Evolutionary conservation across 2,797 vertebrate genomes (phyloP).

Genomic region (Nannoperca australis): DNA sequence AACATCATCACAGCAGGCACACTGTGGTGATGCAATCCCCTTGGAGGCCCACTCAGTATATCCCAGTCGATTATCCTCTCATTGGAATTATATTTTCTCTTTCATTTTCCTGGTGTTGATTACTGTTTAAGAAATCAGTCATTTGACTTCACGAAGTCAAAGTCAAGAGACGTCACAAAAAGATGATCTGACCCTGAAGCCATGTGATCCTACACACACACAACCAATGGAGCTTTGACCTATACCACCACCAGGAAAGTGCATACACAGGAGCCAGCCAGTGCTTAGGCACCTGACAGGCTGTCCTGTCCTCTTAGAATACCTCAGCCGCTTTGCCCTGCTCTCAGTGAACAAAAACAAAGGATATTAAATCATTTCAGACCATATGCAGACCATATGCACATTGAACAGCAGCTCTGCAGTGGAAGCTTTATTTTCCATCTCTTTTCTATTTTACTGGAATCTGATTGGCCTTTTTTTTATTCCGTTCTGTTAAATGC

Average conservation of each 20-base stretch:
- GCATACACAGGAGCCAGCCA: not conserved
- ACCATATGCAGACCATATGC: constrained; percentile 16
- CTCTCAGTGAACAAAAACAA: constrained; percentile 27
- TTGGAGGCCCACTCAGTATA: constrained; percentile 70
- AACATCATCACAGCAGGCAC: constrained; percentile 79
- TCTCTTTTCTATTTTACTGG: constrained; percentile 6
- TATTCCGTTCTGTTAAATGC: not conserved
- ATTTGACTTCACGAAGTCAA: constrained; percentile 9
- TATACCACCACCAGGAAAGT: not conserved
- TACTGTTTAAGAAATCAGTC: constrained; percentile 46
- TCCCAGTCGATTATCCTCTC: constrained; percentile 70
- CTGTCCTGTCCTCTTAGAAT: not conserved
- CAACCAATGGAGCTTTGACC: not conserved
- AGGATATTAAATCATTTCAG: constrained; percentile 33
- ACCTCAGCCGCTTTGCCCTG: not conserved
- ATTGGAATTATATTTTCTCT: constrained; percentile 56
- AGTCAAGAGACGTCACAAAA: not conserved
- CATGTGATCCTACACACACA: not conserved
- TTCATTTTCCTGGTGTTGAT: constrained; percentile 55
- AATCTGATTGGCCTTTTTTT: not conserved
- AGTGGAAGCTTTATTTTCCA: not conserved
- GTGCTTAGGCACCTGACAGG: not conserved
- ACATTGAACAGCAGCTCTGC: constrained; percentile 19
- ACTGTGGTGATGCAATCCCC: constrained; percentile 79
- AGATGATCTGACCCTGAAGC: constrained; percentile 19